Evolutionary conservation across 2,113 vertebrate genomes (phyloP), one percentile per base, ranked within the genome.

Genomic region (Rostratula benghalensis): DNA sequence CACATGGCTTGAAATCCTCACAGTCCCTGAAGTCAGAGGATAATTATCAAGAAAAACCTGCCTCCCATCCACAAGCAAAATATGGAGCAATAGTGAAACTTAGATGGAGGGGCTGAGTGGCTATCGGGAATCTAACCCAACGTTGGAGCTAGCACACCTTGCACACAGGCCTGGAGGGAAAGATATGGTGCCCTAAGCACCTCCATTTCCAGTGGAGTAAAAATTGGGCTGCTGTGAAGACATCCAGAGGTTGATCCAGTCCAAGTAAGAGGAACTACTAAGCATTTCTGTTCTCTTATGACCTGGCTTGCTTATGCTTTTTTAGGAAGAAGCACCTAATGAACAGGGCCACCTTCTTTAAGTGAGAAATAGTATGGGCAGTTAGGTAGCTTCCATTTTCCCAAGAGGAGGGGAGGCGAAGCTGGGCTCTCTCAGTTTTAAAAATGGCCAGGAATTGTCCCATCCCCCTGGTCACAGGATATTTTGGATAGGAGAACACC

Each of bases 391-490:
- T 56, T 37, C 0, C 39, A 16, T 13, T 83, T 83, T 93, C 7
- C 18, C 39, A 56, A 69, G 33, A 64, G 17, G 12, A 23, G 3
- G 51, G 9, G 8, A 61, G 12, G 20, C 10, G 18, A 93, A 80
- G 16, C 23, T 83, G 31, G 9, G 2, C 3, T 59, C 31, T 78
- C 65, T 83, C 56, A 13, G 8, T 85, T 88, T 88, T 63, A 64
- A 51, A 79, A 76, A 22, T 35, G 13, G 8, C 24, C 82, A 78
- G 19, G 27, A 93, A 3, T 3, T 59, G n/a, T 68, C 31, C 22
- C 4, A 0, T 46, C 2, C n/a, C 8, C 19, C 79, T 71, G 19
- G 31, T 11, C 31, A 13, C 2, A 2, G 25, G 6, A 6, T 64
- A 19, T 60, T 89, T 68, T 50, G 21, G 25, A 28, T 68, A 68